phyloP scores from a whole-genome alignment of 2,888 invertebrate species.

The Drosophila peninsularis region DNA sequence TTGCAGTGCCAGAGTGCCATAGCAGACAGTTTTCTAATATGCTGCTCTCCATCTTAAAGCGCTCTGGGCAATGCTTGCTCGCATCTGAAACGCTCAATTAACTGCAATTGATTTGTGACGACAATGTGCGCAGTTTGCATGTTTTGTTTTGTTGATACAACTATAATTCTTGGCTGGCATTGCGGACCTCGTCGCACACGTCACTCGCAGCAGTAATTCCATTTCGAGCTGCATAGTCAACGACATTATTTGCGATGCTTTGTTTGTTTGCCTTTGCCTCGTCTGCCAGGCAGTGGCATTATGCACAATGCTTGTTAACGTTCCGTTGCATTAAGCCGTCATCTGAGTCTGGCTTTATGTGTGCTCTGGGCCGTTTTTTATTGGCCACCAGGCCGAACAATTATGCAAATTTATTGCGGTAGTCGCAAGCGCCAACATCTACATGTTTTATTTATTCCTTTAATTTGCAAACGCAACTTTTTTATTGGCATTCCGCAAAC shows the following conservation, averaged over 20 bases:
- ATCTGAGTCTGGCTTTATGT: constrained; percentile 10
- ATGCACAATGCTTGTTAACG: constrained; percentile 27
- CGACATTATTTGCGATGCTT: constrained; percentile 30
- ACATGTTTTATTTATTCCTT: constrained; percentile 62
- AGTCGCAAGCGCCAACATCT: constrained; percentile 21
- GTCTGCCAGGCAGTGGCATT: no score
- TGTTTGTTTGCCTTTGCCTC: constrained; percentile 35
- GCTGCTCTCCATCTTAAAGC: neutral
- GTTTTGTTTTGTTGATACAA: constrained; percentile 33
- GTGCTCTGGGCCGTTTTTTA: constrained; percentile 19
- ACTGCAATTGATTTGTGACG: constrained; percentile 69
- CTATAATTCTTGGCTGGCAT: constrained; percentile 34
- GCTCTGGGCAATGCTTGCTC: neutral
- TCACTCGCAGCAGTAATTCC: constrained; percentile 24
- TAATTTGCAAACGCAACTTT: constrained; percentile 51
- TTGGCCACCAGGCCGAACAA: constrained; percentile 16
- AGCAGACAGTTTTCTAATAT: neutral
- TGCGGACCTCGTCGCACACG: constrained; percentile 8
- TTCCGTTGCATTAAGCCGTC: constrained; percentile 26
- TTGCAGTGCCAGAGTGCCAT: neutral
- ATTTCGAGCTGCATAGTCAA: constrained; percentile 13
- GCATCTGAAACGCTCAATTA: constrained; percentile 32
- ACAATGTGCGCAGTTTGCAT: constrained; percentile 40
- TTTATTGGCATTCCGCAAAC: constrained; percentile 28
- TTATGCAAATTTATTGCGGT: constrained; percentile 45